Evolutionary conservation across 2,797 vertebrate genomes (phyloP).

Genomic region (Glyptemys insculpta): DNA sequence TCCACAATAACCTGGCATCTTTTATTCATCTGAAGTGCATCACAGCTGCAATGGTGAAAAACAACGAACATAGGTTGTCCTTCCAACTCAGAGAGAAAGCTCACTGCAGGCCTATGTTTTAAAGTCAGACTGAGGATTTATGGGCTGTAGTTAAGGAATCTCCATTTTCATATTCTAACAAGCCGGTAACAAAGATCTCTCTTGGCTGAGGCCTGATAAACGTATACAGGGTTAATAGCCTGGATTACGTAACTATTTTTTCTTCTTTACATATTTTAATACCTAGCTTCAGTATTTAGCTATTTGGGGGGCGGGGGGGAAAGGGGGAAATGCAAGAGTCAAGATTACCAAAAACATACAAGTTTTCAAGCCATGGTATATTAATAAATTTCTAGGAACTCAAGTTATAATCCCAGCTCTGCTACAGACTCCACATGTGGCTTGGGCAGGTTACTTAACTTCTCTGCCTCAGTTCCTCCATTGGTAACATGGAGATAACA

Average conservation of each 20-base stretch:
- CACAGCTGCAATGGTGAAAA: background rate
- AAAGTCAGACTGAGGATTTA: background rate
- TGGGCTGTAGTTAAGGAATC: background rate
- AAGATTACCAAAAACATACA: background rate
- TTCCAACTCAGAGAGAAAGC: background rate
- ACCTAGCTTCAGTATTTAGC: background rate
- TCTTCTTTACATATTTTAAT: background rate
- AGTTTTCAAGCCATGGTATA: background rate
- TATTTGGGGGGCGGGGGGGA: accelerated
- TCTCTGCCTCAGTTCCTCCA: background rate
- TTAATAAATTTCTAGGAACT: background rate
- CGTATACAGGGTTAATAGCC: background rate
- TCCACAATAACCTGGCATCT: accelerated
- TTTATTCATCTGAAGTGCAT: background rate
- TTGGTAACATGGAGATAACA: background rate
- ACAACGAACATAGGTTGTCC: accelerated
- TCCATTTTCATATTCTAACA: background rate
- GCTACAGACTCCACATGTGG: background rate
- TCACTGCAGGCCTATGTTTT: background rate
- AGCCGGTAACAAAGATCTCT: background rate
- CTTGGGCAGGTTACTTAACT: background rate
- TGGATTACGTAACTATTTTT: background rate
- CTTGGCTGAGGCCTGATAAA: background rate
- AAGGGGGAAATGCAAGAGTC: background rate
- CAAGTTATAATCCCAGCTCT: background rate